A percentile compares a stretch with the other conserved stretches of the same genome.
Evolutionary conservation across 2,797 vertebrate genomes (phyloP).

Genomic region (Acanthopagrus latus): DNA sequence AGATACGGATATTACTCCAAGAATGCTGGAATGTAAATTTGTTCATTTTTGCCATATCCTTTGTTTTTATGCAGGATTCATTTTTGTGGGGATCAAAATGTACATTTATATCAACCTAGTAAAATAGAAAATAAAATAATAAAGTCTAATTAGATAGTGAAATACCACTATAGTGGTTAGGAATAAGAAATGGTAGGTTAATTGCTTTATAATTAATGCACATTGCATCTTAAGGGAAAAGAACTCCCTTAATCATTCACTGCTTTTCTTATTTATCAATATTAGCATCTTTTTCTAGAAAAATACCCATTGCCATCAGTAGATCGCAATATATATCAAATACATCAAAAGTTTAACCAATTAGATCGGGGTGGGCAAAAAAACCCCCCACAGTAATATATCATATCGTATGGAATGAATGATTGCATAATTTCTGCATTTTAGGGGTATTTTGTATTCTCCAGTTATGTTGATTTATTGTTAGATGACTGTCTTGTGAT

Average conservation of each 20-base stretch:
- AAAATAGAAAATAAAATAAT: not conserved
- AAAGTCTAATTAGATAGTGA: not conserved
- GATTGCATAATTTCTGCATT: no score
- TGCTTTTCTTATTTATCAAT: no score
- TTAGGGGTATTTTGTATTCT: no score
- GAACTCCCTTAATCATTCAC: no score
- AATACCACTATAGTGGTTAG: not conserved
- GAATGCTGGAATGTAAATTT: not conserved
- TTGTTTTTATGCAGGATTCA: not conserved
- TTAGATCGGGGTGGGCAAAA: not conserved
- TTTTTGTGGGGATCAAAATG: not conserved
- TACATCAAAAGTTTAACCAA: not conserved
- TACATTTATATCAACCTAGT: not conserved
- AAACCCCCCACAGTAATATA: no score
- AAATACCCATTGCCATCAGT: not conserved
- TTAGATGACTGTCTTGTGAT: no score
- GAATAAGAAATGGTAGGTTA: not conserved
- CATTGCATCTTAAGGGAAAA: not conserved
- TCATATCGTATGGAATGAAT: no score
- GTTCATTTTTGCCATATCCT: not conserved
- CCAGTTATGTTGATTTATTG: no score
- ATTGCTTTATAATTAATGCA: not conserved
- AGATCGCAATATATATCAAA: not conserved
- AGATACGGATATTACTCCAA: not conserved
- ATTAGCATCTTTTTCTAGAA: not conserved